phyloP scores from a whole-genome alignment of 2,888 invertebrate species.

The Mythimna impura region DNA sequence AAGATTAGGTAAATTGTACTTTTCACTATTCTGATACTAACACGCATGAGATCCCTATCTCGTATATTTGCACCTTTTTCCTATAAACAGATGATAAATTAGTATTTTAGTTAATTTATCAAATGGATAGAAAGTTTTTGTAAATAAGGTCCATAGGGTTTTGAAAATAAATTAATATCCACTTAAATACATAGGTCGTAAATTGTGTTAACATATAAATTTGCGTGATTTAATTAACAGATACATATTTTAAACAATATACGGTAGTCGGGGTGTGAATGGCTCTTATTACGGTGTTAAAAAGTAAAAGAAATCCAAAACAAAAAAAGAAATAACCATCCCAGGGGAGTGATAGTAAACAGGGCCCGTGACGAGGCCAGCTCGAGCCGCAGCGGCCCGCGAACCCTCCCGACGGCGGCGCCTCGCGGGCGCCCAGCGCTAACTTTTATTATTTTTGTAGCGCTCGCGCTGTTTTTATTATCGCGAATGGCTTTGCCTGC shows the following conservation, averaged over 20 bases:
- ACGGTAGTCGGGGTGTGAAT: constrained; percentile 48
- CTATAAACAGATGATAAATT: no score
- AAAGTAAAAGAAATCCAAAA: constrained; percentile 75
- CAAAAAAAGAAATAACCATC: constrained; percentile 76
- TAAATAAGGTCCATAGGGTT: no score
- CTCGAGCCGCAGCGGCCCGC: constrained; percentile 65
- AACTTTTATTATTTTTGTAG: constrained; percentile 88
- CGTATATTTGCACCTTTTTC: no score
- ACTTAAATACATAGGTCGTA: no score
- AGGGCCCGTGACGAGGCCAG: constrained; percentile 76
- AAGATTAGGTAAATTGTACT: no score
- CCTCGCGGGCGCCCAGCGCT: constrained; percentile 80
- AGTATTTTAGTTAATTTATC: no score
- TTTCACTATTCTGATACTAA: no score
- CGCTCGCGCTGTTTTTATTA: constrained; percentile 82
- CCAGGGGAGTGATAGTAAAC: constrained; percentile 81
- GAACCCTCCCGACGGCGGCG: constrained; percentile 71
- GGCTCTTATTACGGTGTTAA: constrained; percentile 74
- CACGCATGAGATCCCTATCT: no score
- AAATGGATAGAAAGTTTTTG: no score
- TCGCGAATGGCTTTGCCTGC: constrained; percentile 77
- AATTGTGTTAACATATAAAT: no score
- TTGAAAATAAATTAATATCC: no score
- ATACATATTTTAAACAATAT: constrained; percentile 10
- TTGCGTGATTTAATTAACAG: no score